These are phyloP conservation scores for Pangasius sanitwongsei DNA, from an alignment of 2,797 vertebrate genomes.

Conservation along the genomic window DNA sequence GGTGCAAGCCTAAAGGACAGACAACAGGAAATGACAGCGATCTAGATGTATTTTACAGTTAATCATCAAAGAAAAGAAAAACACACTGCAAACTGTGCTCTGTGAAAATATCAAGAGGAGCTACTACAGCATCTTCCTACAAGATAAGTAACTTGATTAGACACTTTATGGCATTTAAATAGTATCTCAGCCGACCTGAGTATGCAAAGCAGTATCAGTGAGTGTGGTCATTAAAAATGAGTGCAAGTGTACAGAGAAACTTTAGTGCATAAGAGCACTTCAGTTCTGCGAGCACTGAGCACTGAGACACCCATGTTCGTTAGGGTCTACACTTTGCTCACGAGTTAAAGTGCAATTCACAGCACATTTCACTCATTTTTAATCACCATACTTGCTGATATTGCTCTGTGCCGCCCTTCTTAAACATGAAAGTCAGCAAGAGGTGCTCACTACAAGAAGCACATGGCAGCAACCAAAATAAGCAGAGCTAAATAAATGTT, in stretches of 20 bases:
- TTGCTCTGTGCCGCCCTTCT: neutral
- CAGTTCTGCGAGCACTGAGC: neutral
- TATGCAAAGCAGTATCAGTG: neutral
- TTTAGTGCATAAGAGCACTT: neutral
- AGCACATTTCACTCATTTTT: neutral
- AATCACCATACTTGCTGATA: neutral
- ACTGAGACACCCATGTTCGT: neutral
- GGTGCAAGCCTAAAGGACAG: neutral
- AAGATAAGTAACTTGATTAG: neutral
- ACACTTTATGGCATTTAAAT: neutral
- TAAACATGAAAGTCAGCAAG: neutral
- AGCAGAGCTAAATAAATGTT: neutral
- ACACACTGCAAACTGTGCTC: neutral
- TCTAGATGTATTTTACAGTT: neutral
- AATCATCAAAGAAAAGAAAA: constrained; percentile 1
- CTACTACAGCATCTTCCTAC: neutral
- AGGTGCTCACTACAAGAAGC: neutral
- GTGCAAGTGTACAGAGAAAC: neutral
- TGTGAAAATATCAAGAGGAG: neutral
- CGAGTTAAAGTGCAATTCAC: neutral
- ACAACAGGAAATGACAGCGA: neutral
- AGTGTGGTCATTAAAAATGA: neutral
- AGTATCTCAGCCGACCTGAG: neutral
- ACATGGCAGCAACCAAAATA: neutral
- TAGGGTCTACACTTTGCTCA: neutral